phyloP scores from a whole-genome alignment of 2,797 vertebrate genomes.

The Sebastes melanostomus region DNA sequence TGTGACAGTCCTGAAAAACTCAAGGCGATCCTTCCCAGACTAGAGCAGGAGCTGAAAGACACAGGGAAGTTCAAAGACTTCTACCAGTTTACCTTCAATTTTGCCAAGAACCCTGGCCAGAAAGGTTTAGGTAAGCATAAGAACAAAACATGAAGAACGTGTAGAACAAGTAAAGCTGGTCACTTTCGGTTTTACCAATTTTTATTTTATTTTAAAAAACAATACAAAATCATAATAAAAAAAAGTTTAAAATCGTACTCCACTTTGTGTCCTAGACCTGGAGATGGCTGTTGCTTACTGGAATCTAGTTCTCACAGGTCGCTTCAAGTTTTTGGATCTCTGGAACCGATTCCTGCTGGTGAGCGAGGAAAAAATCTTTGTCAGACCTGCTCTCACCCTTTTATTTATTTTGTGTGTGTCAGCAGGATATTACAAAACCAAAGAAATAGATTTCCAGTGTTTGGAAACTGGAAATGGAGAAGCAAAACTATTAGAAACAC shows the following conservation, averaged over 20 bases:
- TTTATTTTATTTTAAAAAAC: background rate
- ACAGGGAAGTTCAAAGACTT: conserved; percentile 94
- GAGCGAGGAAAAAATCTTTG: conserved; percentile 60
- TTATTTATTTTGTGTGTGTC: background rate
- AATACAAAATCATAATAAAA: background rate
- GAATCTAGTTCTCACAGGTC: conserved; percentile 95
- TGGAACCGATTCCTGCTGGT: conserved; percentile 97
- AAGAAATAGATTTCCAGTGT: no score
- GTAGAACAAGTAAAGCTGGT: background rate
- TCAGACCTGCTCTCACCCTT: background rate
- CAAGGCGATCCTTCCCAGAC: conserved; percentile 88
- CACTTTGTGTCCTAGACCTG: conserved; percentile 76
- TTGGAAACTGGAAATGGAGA: no score
- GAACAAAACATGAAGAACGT: background rate
- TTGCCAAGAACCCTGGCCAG: conserved; percentile 96
- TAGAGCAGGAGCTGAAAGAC: conserved; percentile 96
- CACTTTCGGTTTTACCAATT: background rate
- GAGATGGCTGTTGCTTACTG: conserved; percentile 98
- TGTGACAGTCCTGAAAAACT: conserved; percentile 95
- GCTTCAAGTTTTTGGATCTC: conserved; percentile 97
- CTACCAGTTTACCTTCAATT: conserved; percentile 97
- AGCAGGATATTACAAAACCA: background rate
- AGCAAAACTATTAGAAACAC: background rate
- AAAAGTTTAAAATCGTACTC: background rate
- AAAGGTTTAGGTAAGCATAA: conserved; percentile 92